Conservation (phyloP, 1,140 invertebrate genomes). For the Copidosoma floridanum region DNA sequence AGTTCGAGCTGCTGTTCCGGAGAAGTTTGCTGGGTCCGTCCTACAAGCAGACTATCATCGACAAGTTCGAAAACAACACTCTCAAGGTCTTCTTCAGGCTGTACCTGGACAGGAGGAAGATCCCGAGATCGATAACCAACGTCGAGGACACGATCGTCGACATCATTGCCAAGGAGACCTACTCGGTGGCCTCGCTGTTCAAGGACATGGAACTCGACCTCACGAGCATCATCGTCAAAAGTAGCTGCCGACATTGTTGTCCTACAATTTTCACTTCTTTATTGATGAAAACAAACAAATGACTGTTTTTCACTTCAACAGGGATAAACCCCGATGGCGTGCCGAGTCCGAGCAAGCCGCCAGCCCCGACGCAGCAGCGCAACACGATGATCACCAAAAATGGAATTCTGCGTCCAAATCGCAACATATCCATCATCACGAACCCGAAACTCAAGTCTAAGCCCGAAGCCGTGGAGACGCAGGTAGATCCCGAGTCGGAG, state of each 20-base stretch:
- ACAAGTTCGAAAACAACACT: slow-evolving; percentile 68
- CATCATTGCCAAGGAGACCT: slow-evolving; percentile 66
- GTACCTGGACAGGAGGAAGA: slow-evolving; percentile 72
- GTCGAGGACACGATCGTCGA: slow-evolving; percentile 68
- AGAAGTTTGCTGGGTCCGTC: slow-evolving; percentile 62
- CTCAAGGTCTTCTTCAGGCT: slow-evolving; percentile 74
- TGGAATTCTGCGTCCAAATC: slow-evolving; percentile 44
- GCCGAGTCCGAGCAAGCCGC: slow-evolving; percentile 39
- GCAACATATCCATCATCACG: slow-evolving; percentile 47
- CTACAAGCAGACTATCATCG: slow-evolving; percentile 64
- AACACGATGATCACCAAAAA: slow-evolving; percentile 55
- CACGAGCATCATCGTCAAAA: slow-evolving; percentile 64
- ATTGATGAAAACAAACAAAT: no score
- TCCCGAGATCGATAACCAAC: slow-evolving; percentile 65
- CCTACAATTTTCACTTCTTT: no score
- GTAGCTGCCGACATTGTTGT: no score
- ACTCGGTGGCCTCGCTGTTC: slow-evolving; percentile 64
- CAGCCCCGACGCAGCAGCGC: slow-evolving; percentile 35
- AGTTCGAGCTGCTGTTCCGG: slow-evolving; percentile 53
- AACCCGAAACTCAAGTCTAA: slow-evolving; percentile 54
- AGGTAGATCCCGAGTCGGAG: slow-evolving; percentile 42
- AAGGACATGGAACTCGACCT: slow-evolving; percentile 68
- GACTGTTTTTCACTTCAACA: no score
- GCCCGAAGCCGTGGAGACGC: slow-evolving; percentile 45
- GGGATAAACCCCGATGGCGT: slow-evolving; percentile 41